Percentiles rank a stretch among this genome's conserved stretches.
Evolutionary conservation across 1,140 invertebrate species (phyloP).

Genomic region (Teleogryllus occipitalis): DNA sequence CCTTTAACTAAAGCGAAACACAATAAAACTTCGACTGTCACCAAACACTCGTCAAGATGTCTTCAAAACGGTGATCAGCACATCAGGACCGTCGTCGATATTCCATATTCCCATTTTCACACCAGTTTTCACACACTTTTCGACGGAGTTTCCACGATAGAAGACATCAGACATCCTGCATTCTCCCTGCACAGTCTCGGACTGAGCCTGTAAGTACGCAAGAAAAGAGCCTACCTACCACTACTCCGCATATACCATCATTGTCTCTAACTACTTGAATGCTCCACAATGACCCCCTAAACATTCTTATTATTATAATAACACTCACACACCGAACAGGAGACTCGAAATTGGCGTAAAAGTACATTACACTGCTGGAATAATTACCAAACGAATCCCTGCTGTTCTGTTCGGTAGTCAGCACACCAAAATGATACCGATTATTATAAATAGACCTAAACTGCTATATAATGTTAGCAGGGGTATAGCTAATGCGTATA

Average conservation of each 20-base stretch:
- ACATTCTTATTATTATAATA: conserved; percentile 6
- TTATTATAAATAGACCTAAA: conserved; percentile 6
- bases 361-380: conserved; percentile 1
- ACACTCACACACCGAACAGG: not conserved
- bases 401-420: conserved; percentile 3
- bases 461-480: conserved; percentile 1
- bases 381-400: not conserved
- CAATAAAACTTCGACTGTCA: not conserved
- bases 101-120: not conserved
- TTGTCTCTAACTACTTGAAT: conserved; percentile 5
- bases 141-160: not conserved
- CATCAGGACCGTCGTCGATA: too few species aligned
- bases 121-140: not conserved
- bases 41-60: not conserved
- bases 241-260: conserved; percentile 3
- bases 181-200: not conserved
- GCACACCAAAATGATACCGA: conserved; percentile 3
- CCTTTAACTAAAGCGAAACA: too few species aligned
- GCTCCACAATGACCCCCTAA: not conserved
- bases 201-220: not conserved
- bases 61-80: too few species aligned
- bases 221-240: not conserved
- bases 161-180: not conserved
- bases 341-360: not conserved
- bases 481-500: conserved; percentile 4